These are phyloP conservation scores for Paralichthys olivaceus DNA, from an alignment of 2,113 vertebrate genomes.

Conservation along the genomic window DNA sequence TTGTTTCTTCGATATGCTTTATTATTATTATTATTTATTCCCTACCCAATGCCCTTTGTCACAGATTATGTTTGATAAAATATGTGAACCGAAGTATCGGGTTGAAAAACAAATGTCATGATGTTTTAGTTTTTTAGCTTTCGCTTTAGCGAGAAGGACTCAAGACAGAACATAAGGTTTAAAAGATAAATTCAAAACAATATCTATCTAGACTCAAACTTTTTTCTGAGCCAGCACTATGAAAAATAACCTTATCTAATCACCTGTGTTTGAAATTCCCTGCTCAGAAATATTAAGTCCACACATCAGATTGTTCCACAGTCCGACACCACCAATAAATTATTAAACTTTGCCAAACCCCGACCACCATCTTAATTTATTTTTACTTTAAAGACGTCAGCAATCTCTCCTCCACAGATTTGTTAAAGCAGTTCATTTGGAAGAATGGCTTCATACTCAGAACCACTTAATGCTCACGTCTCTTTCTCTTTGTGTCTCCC, in stretches of 20 bases:
- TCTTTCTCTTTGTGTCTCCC: constrained; percentile 46
- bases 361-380: constrained; percentile 36
- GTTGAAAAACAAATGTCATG: no score
- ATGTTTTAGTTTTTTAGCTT: background rate
- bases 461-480: constrained; percentile 68
- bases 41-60: no score
- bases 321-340: constrained; percentile 40
- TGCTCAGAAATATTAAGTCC: constrained; percentile 28
- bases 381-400: constrained; percentile 23
- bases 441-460: constrained; percentile 50
- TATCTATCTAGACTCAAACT: no score
- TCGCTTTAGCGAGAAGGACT: background rate
- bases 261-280: constrained; percentile 41
- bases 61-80: no score
- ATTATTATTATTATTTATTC: no score
- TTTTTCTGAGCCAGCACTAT: no score
- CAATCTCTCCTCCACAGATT: constrained; percentile 23
- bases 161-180: background rate
- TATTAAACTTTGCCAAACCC: constrained; percentile 48
- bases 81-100: background rate
- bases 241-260: constrained; percentile 40
- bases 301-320: constrained; percentile 38
- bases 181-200: background rate
- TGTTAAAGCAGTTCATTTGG: constrained; percentile 57
- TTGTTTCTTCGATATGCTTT: no score